A percentile compares a stretch with the other conserved stretches of the same genome.
Conservation (phyloP, 2,888 invertebrate species). For the Rotaria socialis region DNA sequence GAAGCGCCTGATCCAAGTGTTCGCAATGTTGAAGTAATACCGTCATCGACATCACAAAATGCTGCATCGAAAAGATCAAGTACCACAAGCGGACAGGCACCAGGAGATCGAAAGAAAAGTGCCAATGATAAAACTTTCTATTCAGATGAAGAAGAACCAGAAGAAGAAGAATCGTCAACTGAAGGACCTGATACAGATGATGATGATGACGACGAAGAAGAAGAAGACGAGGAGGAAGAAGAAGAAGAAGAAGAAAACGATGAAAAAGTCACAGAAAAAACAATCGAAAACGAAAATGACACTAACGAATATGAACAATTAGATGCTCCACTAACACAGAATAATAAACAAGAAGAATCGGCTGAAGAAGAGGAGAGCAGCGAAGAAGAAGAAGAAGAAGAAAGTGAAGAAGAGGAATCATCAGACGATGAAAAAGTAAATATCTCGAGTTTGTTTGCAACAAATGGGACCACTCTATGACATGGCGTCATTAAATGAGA, state of each 20-base stretch:
- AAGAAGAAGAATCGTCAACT: slow-evolving; percentile 63
- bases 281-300: slow-evolving; percentile 31
- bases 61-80: slow-evolving; percentile 30
- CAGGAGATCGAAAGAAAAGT: slow-evolving; percentile 43
- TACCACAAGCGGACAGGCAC: neutral
- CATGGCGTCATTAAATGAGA: too few relatives aligned
- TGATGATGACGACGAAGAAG: slow-evolving; percentile 43
- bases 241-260: slow-evolving; percentile 36
- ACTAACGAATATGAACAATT: slow-evolving; percentile 15
- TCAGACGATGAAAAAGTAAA: neutral
- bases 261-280: neutral
- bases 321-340: slow-evolving; percentile 36
- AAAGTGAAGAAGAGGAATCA: slow-evolving; percentile 48
- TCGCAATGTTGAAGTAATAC: slow-evolving; percentile 67
- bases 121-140: slow-evolving; percentile 23
- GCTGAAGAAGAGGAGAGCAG: slow-evolving; percentile 49
- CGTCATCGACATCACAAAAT: slow-evolving; percentile 47
- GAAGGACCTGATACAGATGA: slow-evolving; percentile 46
- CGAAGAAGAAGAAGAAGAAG: slow-evolving; percentile 50
- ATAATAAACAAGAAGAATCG: slow-evolving; percentile 41
- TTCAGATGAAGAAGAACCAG: slow-evolving; percentile 57
- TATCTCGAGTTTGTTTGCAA: slow-evolving; percentile 44
- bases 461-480: slow-evolving; percentile 46
- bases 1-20: slow-evolving; percentile 71
- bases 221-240: slow-evolving; percentile 37